Evolutionary conservation across 2,797 vertebrate species (phyloP), one percentile per base, ranked within the genome.

Genomic region (Yasuhikotakia modesta): DNA sequence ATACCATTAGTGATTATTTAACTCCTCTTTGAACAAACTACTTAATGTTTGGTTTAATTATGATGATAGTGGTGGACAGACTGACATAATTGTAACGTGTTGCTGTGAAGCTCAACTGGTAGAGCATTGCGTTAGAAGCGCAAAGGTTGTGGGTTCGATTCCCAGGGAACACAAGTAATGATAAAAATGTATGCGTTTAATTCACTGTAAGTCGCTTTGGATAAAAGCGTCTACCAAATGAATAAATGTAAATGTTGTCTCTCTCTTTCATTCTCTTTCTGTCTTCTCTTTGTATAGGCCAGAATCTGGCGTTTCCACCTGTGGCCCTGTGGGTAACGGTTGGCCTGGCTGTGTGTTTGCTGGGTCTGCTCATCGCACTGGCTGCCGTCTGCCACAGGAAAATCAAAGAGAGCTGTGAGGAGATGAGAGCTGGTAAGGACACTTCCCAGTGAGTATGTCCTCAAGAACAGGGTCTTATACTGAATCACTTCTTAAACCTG

Each of bases 271-370:
- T 8, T 70, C n/a, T 58, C 5, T 65, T 0, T 70, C 5, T 22
- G 2, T 83, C 46, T 76, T 1, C 73, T 61, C 45, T 57, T 19
- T 39, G 30, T 13, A 71, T 85, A 97, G 96, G 94, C 84, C 96
- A 95, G 86, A 94, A 93, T 83, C 90, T 93, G 2, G 86, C 90
- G 0, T 98, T 99, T 86, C 96, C 96, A 0, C 90, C 94, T 0
- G 94, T 94, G 87, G 96, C 96, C 55, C 90, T 99, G 79, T 98
- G 96, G 96, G 94, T 97, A 83, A 98, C 96, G 0, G 90, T 97
- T 74, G 95, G 93, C 19, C 91, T 99, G 4, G 93, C 95, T 0
- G 19, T 96, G 85, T 99, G 96, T 72, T 93, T 98, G 0, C 84
- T 96, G 27, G 89, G 77, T 45, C 92, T 99, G 81, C 93, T 99